Conservation (phyloP, 2,888 invertebrate species). For the Hedya salicella region DNA sequence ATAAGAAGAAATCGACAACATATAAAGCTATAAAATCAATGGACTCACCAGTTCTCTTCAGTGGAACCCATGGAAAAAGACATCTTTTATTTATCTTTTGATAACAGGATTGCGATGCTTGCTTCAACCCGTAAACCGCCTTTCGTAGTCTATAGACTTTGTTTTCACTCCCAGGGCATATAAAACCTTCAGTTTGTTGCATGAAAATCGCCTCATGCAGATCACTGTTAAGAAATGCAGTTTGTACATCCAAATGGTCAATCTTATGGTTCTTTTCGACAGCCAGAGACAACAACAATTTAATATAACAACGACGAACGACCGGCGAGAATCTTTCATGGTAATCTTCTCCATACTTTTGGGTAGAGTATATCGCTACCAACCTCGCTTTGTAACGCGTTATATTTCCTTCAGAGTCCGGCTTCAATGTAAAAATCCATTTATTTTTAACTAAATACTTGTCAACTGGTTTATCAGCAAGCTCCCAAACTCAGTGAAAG, state of each 20-base stretch:
- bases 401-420: constrained; percentile 5
- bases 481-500: constrained; percentile 12
- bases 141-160: constrained; percentile 26
- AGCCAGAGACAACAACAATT: constrained; percentile 9
- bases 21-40: constrained; percentile 19
- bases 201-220: constrained; percentile 21
- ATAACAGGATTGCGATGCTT: constrained; percentile 17
- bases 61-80: no score
- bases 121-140: constrained; percentile 9
- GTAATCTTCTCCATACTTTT: constrained; percentile 13
- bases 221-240: constrained; percentile 5
- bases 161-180: constrained; percentile 15
- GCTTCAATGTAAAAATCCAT: constrained; percentile 7
- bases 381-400: constrained; percentile 14
- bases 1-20: neutral
- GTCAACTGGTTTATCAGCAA: constrained; percentile 16
- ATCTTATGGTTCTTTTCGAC: constrained; percentile 23
- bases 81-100: no score
- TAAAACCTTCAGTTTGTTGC: constrained; percentile 27
- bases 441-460: constrained; percentile 23
- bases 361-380: neutral
- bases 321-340: constrained; percentile 8
- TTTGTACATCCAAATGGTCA: constrained; percentile 10
- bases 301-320: constrained; percentile 3
- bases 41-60: constrained; percentile 19